These are phyloP conservation scores for Agonopterix arenella DNA, from an alignment of 2,888 invertebrate genomes.

Conservation along the genomic window DNA sequence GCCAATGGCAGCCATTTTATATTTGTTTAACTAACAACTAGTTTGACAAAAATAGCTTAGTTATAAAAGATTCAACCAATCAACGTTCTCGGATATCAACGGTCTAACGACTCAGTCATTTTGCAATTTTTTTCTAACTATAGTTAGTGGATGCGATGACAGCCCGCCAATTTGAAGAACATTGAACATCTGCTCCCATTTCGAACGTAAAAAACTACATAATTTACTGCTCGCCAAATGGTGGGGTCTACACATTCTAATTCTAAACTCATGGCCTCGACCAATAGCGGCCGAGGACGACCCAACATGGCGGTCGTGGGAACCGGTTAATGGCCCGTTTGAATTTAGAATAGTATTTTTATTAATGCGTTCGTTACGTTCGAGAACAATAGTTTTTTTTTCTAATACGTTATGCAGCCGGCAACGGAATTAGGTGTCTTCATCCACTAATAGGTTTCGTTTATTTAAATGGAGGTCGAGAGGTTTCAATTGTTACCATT, in stretches of 20 bases:
- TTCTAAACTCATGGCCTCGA: slow-evolving; percentile 70
- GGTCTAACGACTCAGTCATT: too few relatives aligned
- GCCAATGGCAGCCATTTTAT: slow-evolving; percentile 9
- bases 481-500: slow-evolving; percentile 2
- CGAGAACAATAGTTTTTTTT: slow-evolving; percentile 56
- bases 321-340: slow-evolving; percentile 75
- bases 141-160: background rate
- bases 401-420: slow-evolving; percentile 8
- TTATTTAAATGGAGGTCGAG: slow-evolving; percentile 1
- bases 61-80: too few relatives aligned
- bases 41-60: background rate
- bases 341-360: slow-evolving; percentile 76
- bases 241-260: slow-evolving; percentile 75
- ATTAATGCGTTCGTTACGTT: slow-evolving; percentile 49
- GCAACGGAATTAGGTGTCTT: slow-evolving; percentile 5
- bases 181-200: slow-evolving; percentile 46
- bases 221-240: slow-evolving; percentile 74
- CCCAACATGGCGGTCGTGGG: slow-evolving; percentile 74
- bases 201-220: slow-evolving; percentile 60
- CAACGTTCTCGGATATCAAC: too few relatives aligned
- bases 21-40: slow-evolving; percentile 8
- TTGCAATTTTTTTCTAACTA: too few relatives aligned
- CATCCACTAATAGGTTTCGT: background rate
- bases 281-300: slow-evolving; percentile 74
- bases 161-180: background rate